A percentile compares a stretch with the other conserved stretches of the same genome.
Conservation (phyloP, 2,113 vertebrate genomes). For the Spilogale gracilis region DNA sequence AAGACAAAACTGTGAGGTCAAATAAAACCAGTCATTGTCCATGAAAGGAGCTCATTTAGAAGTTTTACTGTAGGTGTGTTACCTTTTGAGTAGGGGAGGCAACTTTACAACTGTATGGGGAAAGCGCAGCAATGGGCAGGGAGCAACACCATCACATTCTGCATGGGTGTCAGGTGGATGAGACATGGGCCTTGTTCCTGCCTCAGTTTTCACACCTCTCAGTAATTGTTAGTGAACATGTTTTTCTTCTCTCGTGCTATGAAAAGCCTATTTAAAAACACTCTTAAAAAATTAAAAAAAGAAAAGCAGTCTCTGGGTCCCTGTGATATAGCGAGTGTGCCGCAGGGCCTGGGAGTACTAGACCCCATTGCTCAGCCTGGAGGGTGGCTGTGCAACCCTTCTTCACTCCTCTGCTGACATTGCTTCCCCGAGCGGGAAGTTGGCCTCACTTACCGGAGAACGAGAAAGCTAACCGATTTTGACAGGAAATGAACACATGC, state of each 20-base stretch:
- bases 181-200: neutral
- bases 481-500: neutral
- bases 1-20: neutral
- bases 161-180: neutral
- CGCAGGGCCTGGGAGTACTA: neutral
- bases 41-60: neutral
- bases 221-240: neutral
- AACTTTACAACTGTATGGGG: neutral
- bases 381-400: neutral
- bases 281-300: neutral
- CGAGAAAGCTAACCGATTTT: neutral
- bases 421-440: neutral
- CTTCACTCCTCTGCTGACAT: neutral
- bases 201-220: neutral
- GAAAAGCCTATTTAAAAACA: constrained; percentile 48
- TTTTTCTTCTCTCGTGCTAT: neutral
- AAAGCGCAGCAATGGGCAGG: neutral
- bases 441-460: neutral
- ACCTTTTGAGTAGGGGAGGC: neutral
- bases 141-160: neutral
- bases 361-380: neutral
- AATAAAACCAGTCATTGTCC: neutral
- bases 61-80: neutral
- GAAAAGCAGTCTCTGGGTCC: neutral
- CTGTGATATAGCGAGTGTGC: neutral